These are phyloP conservation scores for Phataginus tricuspis DNA, from an alignment of 2,797 vertebrate genomes.

Conservation along the genomic window DNA sequence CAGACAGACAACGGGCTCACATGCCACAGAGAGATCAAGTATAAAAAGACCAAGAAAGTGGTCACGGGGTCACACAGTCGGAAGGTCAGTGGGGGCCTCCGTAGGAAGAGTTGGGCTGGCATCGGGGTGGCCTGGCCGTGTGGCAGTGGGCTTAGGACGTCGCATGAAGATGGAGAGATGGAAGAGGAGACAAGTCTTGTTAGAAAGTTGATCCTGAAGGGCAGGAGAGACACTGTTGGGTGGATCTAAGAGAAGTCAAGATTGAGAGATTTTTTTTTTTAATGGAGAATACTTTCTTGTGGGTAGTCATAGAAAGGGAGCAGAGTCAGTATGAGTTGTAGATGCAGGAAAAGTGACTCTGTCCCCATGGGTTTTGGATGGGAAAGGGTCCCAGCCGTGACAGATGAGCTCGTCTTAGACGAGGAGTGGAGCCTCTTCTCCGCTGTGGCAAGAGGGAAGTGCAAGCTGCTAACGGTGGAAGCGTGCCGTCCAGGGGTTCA, in stretches of 20 bases:
- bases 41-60: too few relatives aligned
- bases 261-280: background rate
- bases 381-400: accelerated
- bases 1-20: accelerated
- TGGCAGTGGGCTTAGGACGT: background rate
- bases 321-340: background rate
- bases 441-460: background rate
- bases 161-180: background rate
- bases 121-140: accelerated
- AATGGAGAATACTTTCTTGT: accelerated
- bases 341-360: background rate
- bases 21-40: too few relatives aligned
- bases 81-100: background rate
- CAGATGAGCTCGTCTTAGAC: background rate
- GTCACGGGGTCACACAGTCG: accelerated
- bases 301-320: background rate
- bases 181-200: background rate
- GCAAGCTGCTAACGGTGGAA: background rate
- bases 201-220: background rate
- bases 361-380: background rate
- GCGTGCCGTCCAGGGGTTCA: too few relatives aligned
- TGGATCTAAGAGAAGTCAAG: background rate
- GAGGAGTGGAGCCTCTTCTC: background rate
- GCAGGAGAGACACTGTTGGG: background rate
- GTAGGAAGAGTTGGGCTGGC: accelerated